Evolutionary conservation across 1,140 invertebrate species (phyloP).

Genomic region (Apis mellifera): DNA sequence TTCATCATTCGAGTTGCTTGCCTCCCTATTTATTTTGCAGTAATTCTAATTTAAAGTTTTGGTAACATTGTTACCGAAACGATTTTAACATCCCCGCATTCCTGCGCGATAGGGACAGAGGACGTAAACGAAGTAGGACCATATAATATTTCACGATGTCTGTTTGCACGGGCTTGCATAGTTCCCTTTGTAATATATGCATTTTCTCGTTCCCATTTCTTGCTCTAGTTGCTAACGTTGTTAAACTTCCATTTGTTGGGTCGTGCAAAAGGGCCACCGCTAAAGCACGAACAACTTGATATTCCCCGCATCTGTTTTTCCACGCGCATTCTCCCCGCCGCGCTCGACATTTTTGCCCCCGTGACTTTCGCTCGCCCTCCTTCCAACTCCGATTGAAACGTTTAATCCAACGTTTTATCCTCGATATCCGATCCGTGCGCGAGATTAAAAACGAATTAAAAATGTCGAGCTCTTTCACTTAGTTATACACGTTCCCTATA

Average conservation of each 20-base stretch:
- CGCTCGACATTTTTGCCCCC: slow-evolving; percentile 31
- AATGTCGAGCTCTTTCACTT: neutral
- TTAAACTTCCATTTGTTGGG: slow-evolving; percentile 63
- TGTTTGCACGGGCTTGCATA: slow-evolving; percentile 39
- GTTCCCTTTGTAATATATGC: slow-evolving; percentile 44
- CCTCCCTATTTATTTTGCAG: too few relatives aligned
- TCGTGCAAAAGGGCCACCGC: slow-evolving; percentile 39
- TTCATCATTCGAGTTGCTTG: neutral
- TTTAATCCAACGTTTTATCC: neutral
- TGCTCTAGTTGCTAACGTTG: slow-evolving; percentile 65
- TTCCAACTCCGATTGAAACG: neutral
- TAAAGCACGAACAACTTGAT: slow-evolving; percentile 53
- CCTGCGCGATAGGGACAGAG: neutral
- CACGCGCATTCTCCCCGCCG: neutral
- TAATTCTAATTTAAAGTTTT: neutral
- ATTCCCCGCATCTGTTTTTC: slow-evolving; percentile 25
- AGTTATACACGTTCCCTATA: too few relatives aligned
- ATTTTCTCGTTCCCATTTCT: slow-evolving; percentile 57
- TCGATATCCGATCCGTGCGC: neutral
- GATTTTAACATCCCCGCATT: slow-evolving; percentile 13
- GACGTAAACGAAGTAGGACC: slow-evolving; percentile 12
- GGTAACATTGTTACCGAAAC: neutral
- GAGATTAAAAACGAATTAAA: neutral
- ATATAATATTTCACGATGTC: slow-evolving; percentile 47
- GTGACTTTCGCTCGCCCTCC: neutral